A percentile compares a stretch with the other conserved stretches of the same genome.
These are phyloP conservation scores for Drosophila kepulauana DNA, from an alignment of 1,140 invertebrate species.

Conservation along the genomic window DNA sequence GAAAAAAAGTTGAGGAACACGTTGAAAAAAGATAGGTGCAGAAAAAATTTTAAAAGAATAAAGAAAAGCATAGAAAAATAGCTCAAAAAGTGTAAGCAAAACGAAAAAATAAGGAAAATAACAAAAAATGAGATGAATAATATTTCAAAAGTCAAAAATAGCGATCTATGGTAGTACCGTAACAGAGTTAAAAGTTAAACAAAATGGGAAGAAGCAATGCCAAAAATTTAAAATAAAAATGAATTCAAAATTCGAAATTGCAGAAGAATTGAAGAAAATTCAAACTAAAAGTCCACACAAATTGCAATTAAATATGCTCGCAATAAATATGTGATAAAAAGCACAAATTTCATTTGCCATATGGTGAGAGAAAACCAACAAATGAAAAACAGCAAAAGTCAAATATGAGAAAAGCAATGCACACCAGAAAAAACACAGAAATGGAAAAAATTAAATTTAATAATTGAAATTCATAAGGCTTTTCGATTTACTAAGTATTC, in stretches of 20 bases:
- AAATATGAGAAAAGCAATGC: background rate
- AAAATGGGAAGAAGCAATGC: background rate
- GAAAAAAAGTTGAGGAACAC: too few species aligned
- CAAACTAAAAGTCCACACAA: background rate
- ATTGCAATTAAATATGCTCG: background rate
- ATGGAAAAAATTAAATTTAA: background rate
- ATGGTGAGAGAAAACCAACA: background rate
- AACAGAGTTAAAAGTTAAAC: too few species aligned
- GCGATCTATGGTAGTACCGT: too few species aligned
- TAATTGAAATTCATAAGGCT: slow-evolving; percentile 13
- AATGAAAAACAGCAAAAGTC: background rate
- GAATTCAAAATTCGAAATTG: background rate
- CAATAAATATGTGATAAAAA: background rate
- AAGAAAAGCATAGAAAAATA: too few species aligned
- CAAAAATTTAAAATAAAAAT: background rate
- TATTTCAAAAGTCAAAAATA: too few species aligned
- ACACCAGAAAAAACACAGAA: background rate
- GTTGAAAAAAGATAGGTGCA: too few species aligned
- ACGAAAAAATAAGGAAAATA: too few species aligned
- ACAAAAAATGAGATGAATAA: too few species aligned
- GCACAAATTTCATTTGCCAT: background rate
- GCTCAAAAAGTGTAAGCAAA: too few species aligned
- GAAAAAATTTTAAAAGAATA: too few species aligned
- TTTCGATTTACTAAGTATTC: slow-evolving; percentile 3
- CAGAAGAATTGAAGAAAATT: background rate